These are phyloP conservation scores for Nomada hirtipes DNA, from an alignment of 2,888 invertebrate species.

Conservation along the genomic window DNA sequence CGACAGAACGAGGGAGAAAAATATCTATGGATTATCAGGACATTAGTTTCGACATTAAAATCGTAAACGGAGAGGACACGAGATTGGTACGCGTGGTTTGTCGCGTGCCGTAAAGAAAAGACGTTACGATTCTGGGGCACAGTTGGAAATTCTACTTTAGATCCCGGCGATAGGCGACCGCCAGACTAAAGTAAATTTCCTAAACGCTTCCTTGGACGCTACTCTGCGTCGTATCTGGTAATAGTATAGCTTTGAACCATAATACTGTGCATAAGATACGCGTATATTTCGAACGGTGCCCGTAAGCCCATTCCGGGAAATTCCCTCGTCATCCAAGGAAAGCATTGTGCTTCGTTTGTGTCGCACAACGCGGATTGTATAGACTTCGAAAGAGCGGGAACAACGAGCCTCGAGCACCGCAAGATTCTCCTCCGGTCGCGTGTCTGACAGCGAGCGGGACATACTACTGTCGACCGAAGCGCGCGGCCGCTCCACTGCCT, in stretches of 20 bases:
- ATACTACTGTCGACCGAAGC: constrained; percentile 42
- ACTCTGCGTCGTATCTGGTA: not conserved
- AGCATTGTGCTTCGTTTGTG: not conserved
- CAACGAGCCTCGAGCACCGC: not conserved
- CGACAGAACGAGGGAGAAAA: constrained; percentile 27
- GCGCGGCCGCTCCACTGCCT: constrained; percentile 23
- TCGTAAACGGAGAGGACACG: not conserved
- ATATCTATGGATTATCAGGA: too few relatives aligned
- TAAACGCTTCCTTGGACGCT: not conserved
- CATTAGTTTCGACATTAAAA: not conserved
- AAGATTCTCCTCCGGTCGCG: constrained; percentile 1
- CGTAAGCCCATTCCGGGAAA: too few relatives aligned
- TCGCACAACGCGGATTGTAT: not conserved
- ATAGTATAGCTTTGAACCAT: not conserved
- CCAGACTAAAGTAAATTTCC: constrained; percentile 19
- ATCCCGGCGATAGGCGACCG: not conserved
- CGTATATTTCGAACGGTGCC: too few relatives aligned
- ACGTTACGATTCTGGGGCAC: constrained; percentile 10
- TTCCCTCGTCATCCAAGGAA: too few relatives aligned
- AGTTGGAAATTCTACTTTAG: constrained; percentile 40
- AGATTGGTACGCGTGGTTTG: not conserved
- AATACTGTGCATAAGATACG: not conserved
- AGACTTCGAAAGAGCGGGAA: not conserved
- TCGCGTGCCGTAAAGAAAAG: constrained; percentile 23
- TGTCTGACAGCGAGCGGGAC: constrained; percentile 6